Base-by-base conservation (phyloP, 2,888 invertebrate species). In the Amiota communis region DNA sequence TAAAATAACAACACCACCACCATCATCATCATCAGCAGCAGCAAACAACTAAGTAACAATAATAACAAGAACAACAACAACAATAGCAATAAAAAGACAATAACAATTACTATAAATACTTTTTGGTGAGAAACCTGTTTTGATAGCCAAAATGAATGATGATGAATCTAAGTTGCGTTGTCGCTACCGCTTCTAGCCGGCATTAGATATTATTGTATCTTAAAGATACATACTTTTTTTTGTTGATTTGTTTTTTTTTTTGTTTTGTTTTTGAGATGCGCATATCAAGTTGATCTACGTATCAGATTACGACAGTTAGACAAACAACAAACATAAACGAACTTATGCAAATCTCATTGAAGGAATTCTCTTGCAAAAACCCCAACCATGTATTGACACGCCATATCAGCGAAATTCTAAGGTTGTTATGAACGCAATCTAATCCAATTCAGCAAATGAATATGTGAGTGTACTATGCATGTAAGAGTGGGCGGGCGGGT, bases 41-140 rank as follows among this genome's bases (percentile, higher is more conserved):
- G 15, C 53, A n/a, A 53, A 15, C 53, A 53, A 53, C 13, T 13
- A 15, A 15, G 53, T 53, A 15, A 15, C 15, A n/a, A 53, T 8
- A 15, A 15, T n/a, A 53, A 53, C 53, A 53, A 46, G 36, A 65
- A 48, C 65, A 57, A 17, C 53, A 53, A 46, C 63, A 65, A 48
- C 65, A 57, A 17, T 20, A 48, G 48, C 63, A 36, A 36, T 12
- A 63, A 51, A 15, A 57, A 23, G 4, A 17, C 10, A 17, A 17
- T 59, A 59, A 20, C 20, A 59, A 15, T 57, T 10, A 36, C 36
- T 36, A 36, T 36, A 36, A 36, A 36, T 36, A 36, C 6, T 36
- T 36, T 6, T 36, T 36, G 36, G 46, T 65, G 47, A 10, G 4
- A 65, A 65, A 65, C 65, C 65, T 48, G 65, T 65, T 36, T 65